Percentiles rank a stretch among this genome's conserved stretches.
Conservation (phyloP, 2,797 vertebrate genomes). For the Phataginus tetradactyla region DNA sequence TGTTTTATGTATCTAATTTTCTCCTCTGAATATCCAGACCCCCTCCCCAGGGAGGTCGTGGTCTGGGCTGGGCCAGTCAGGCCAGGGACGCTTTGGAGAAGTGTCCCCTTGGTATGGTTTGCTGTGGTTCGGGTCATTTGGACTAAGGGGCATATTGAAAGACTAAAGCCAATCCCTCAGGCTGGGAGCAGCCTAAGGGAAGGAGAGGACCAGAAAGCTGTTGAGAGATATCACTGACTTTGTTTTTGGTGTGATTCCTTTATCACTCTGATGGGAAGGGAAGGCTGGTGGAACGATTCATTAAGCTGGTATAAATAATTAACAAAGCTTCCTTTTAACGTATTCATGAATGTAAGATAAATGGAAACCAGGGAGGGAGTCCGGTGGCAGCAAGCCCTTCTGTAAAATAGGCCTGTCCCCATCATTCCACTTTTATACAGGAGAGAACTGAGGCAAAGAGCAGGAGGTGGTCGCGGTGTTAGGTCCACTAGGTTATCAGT, state of each 20-base stretch:
- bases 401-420: conserved; percentile 10
- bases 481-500: neutral
- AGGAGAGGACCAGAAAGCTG: neutral
- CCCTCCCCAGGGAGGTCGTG: neutral
- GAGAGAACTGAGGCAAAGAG: neutral
- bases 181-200: neutral
- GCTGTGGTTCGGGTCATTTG: neutral
- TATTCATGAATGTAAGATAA: conserved; percentile 22
- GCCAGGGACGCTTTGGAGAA: neutral
- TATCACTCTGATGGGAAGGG: neutral
- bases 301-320: conserved; percentile 38
- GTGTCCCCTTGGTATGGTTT: neutral
- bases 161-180: neutral
- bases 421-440: neutral
- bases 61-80: neutral
- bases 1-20: conserved; percentile 63
- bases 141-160: neutral
- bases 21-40: conserved; percentile 42
- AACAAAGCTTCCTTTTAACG: conserved; percentile 38
- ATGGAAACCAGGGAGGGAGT: neutral
- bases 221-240: neutral
- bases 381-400: neutral
- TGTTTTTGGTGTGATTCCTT: neutral
- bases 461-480: neutral
- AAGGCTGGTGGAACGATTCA: conserved; percentile 1